A percentile compares a stretch with the other conserved stretches of the same genome.
These are phyloP conservation scores for Euwallacea fornicatus DNA, from an alignment of 1,140 invertebrate genomes.

Conservation along the genomic window DNA sequence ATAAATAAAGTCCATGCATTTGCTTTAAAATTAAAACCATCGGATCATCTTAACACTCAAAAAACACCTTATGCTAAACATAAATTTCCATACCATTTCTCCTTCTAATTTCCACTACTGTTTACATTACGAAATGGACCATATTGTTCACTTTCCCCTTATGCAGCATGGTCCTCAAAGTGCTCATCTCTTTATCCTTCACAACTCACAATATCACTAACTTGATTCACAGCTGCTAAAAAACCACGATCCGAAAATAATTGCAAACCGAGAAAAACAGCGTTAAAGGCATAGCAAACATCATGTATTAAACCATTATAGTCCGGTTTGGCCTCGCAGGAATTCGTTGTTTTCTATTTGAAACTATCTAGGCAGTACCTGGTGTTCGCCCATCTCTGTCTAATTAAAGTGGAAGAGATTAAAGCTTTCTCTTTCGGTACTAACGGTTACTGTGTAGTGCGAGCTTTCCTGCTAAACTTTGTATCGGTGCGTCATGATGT, in stretches of 20 bases:
- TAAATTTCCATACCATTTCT: background rate
- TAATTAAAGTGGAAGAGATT: background rate
- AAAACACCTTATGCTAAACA: background rate
- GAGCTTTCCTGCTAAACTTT: background rate
- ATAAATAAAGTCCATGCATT: background rate
- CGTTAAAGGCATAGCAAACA: background rate
- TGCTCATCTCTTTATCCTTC: background rate
- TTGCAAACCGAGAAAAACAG: background rate
- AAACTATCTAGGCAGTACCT: background rate
- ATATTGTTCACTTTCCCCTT: background rate
- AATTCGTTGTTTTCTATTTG: background rate
- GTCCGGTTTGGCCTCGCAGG: constrained; percentile 1
- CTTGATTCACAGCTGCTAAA: background rate
- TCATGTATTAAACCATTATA: background rate
- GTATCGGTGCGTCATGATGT: background rate
- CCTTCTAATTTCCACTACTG: background rate
- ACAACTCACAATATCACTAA: background rate
- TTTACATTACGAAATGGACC: background rate
- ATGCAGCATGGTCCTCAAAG: background rate
- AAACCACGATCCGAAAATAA: constrained; percentile 1
- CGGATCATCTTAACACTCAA: background rate
- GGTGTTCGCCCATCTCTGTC: background rate
- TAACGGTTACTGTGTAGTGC: background rate
- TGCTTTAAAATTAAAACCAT: background rate
- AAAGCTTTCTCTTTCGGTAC: background rate